Evolutionary conservation across 2,888 invertebrate genomes (phyloP), one percentile per base, ranked within the genome.

Genomic region (Agonopterix subpropinquella): DNA sequence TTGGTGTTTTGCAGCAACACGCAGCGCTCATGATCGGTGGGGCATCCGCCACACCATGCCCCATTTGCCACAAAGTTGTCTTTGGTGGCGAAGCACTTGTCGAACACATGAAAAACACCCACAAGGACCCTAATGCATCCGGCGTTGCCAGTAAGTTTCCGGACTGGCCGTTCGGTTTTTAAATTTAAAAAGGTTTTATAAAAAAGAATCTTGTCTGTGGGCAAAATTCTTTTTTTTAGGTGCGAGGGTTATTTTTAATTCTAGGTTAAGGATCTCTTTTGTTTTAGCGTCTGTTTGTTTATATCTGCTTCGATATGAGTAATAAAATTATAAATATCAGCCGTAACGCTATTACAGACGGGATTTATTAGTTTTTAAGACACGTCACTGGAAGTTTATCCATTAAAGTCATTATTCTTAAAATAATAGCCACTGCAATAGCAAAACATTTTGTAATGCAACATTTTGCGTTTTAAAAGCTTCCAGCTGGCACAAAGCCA

Each of bases 1-100:
- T 94, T 91, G 95, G 95, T 93, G 95, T 95, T 91, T 93, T 95
- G 92, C 95, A 96, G 94, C 96, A 97, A 93, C 97, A 97, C 90
- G 95, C 95, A 67, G 96, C 96, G 73, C 92, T 97, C 77, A 94
- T 95, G 90, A 93, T 93, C 77, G 96, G 96, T 71, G 96, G 96
- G 67, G 96, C 96, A 59, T 95, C 96, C 73, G 96, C 96, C 62
- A 95, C 96, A 54, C 95, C 96, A 62, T 97, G 97, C 86, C 96
- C 97, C 47, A 92, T 97, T 67, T 97, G 97, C 90, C 96, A 97
- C 90, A 97, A 97, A 90, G 93, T 97, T 78, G 96, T 97, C 89
- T 92, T 97, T 71, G 96, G 96, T 63, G 95, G 95, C 59, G 97
- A 97, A 87, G 95, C 96, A 50, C 92, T 97, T 54, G 96, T 97